Percentiles rank a stretch among this genome's conserved stretches.
Conservation (phyloP, 2,888 invertebrate species). For the Latrodectus hesperus region DNA sequence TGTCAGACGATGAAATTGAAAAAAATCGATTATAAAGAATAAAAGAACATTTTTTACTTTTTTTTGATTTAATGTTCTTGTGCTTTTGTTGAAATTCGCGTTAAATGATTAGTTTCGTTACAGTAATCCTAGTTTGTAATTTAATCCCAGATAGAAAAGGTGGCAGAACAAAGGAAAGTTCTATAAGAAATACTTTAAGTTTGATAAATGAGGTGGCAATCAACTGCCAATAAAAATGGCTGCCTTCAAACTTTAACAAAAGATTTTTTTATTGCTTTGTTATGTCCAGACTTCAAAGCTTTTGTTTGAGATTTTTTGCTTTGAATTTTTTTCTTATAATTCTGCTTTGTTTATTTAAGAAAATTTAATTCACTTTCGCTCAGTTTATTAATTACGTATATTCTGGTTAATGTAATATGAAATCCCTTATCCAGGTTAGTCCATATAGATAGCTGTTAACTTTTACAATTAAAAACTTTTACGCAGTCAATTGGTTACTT, state of each 20-base stretch:
- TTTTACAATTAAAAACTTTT: no score
- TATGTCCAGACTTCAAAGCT: not conserved
- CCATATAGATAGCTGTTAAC: no score
- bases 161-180: constrained; percentile 10
- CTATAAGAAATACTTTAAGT: constrained; percentile 18
- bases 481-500: no score
- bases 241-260: constrained; percentile 38
- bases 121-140: constrained; percentile 53
- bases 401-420: no score
- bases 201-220: constrained; percentile 52
- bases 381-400: no score
- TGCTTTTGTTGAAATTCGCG: constrained; percentile 41
- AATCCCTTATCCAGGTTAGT: no score
- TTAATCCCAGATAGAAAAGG: constrained; percentile 40
- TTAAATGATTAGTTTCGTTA: constrained; percentile 55
- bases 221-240: constrained; percentile 57
- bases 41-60: not conserved
- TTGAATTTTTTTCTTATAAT: no score
- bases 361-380: no score
- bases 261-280: constrained; percentile 27
- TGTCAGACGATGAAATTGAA: no score
- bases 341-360: no score
- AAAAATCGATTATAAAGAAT: no score
- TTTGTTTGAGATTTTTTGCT: not conserved
- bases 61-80: constrained; percentile 8